These are phyloP conservation scores for Philantomba maxwellii DNA, from an alignment of 2,113 vertebrate species.

Conservation along the genomic window DNA sequence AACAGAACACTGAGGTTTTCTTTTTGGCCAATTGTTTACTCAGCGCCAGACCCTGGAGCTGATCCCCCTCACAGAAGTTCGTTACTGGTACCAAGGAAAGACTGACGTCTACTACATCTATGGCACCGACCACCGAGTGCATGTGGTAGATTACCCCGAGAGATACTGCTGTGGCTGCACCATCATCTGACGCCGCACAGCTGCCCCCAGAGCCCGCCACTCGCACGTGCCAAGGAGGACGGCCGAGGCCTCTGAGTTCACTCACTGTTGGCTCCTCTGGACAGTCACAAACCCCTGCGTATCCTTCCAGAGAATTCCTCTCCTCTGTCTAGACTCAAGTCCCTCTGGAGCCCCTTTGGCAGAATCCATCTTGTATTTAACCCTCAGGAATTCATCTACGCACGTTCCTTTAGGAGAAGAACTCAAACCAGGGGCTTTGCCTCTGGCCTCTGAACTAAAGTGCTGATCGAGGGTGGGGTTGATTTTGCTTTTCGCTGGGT, in stretches of 20 bases:
- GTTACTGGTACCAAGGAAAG: slow-evolving; percentile 79
- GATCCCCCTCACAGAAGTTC: slow-evolving; percentile 86
- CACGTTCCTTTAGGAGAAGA: not conserved
- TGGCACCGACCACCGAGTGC: slow-evolving; percentile 82
- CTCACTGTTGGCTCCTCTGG: rapidly evolving
- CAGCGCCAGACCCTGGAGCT: slow-evolving; percentile 87
- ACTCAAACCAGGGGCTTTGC: too few species aligned
- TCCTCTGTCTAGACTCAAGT: not conserved
- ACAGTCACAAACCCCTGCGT: not conserved
- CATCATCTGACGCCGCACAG: slow-evolving; percentile 16
- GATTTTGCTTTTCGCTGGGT: not conserved
- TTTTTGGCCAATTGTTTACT: slow-evolving; percentile 36
- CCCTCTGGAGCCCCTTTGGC: not conserved
- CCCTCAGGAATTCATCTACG: not conserved
- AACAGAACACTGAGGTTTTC: not conserved
- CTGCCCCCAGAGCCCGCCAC: not conserved
- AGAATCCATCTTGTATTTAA: not conserved
- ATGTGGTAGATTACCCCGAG: slow-evolving; percentile 76
- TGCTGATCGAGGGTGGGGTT: rapidly evolving
- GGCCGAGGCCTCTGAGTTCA: rapidly evolving
- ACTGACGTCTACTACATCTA: slow-evolving; percentile 81
- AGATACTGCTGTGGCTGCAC: slow-evolving; percentile 66
- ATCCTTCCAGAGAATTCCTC: not conserved
- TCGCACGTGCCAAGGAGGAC: rapidly evolving
- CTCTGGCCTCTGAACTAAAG: not conserved